Percentiles rank a stretch among this genome's conserved stretches.
phyloP scores from a whole-genome alignment of 2,113 vertebrate genomes.

The Oreochromis aureus region DNA sequence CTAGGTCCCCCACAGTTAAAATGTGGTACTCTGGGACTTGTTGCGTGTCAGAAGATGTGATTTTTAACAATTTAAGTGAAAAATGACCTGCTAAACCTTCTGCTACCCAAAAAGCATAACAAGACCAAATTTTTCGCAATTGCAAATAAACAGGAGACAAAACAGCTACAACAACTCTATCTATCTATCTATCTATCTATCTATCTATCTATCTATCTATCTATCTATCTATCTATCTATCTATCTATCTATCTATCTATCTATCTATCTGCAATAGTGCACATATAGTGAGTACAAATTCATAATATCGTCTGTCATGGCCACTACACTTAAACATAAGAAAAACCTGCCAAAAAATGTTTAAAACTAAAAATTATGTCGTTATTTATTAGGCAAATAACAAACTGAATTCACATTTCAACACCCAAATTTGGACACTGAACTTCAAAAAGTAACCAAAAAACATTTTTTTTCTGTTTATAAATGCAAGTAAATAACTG shows the following conservation, averaged over 20 bases:
- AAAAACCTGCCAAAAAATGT: too few species aligned
- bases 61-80: conserved; percentile 20
- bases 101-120: neutral
- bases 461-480: neutral
- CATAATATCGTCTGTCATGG: too few species aligned
- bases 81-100: conserved; percentile 4
- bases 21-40: conserved; percentile 26
- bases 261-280: too few species aligned
- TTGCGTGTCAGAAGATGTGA: conserved; percentile 17
- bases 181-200: neutral
- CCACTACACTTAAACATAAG: too few species aligned
- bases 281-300: too few species aligned
- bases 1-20: conserved; percentile 13
- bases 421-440: neutral
- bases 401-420: neutral
- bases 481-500: neutral
- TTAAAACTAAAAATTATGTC: neutral
- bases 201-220: too few species aligned
- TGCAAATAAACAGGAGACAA: neutral
- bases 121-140: neutral
- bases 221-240: fast-evolving
- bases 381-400: neutral
- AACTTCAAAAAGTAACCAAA: neutral
- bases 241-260: neutral
- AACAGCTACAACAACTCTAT: neutral